A percentile compares a stretch with the other conserved stretches of the same genome.
Conservation (phyloP, 1,140 invertebrate species). For the Panulirus ornatus region DNA sequence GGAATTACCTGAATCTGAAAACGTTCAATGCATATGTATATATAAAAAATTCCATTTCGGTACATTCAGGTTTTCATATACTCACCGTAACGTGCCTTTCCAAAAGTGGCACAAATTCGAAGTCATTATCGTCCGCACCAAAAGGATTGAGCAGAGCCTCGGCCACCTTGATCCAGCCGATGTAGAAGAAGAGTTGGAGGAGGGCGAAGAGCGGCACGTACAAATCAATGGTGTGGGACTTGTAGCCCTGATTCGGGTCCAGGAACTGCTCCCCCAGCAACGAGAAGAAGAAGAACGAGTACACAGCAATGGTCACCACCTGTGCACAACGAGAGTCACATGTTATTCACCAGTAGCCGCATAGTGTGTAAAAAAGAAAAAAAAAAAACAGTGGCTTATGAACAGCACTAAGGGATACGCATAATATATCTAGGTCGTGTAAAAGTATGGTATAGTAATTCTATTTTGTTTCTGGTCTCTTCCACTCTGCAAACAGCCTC, state of each 20-base stretch:
- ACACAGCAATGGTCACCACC: conserved; percentile 53
- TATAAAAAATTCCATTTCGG: too few species aligned
- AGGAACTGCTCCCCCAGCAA: conserved; percentile 61
- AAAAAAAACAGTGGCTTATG: background rate
- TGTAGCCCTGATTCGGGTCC: background rate
- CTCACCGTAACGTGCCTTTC: conserved; percentile 30
- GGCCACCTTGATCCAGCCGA: conserved; percentile 61
- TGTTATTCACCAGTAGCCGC: too few species aligned
- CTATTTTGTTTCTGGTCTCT: too few species aligned
- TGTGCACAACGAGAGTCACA: too few species aligned
- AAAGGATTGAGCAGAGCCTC: conserved; percentile 61
- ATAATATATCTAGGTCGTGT: too few species aligned
- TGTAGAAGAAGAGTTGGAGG: conserved; percentile 55
- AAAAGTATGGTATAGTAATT: too few species aligned
- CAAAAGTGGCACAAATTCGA: conserved; percentile 55
- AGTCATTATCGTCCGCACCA: conserved; percentile 53
- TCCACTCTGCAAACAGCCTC: too few species aligned
- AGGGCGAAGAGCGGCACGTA: conserved; percentile 54
- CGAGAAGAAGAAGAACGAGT: conserved; percentile 62
- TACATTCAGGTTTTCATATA: background rate
- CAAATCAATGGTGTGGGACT: conserved; percentile 20
- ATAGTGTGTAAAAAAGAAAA: background rate
- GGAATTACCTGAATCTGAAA: too few species aligned
- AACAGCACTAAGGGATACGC: background rate
- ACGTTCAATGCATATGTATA: too few species aligned